Percentiles rank a stretch among this genome's conserved stretches.
phyloP scores from a whole-genome alignment of 2,888 invertebrate species.

The Iphiclides podalirius region DNA sequence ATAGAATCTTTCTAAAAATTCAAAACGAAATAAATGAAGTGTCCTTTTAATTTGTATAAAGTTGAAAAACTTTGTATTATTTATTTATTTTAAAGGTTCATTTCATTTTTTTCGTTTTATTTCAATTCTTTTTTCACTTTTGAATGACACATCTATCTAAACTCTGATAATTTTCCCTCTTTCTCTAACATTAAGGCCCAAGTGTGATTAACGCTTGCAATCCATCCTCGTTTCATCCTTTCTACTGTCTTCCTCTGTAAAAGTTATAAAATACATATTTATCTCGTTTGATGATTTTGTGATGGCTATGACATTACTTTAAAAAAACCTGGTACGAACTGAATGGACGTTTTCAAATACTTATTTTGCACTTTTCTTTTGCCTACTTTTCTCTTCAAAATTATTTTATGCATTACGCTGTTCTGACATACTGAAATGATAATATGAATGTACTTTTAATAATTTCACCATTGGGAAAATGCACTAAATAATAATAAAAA shows the following conservation, averaged over 20 bases:
- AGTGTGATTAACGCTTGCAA: constrained; percentile 47
- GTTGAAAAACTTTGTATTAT: neutral
- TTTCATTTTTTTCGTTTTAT: constrained; percentile 47
- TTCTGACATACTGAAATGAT: constrained; percentile 58
- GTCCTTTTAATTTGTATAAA: constrained; percentile 16
- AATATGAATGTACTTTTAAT: constrained; percentile 55
- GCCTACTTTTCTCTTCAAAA: constrained; percentile 55
- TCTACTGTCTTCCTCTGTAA: constrained; percentile 42
- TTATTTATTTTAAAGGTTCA: constrained; percentile 9
- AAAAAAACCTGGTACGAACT: constrained; percentile 38
- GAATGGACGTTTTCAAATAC: constrained; percentile 51
- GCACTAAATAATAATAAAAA: constrained; percentile 65
- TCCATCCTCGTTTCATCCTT: constrained; percentile 48
- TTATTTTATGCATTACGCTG: constrained; percentile 61
- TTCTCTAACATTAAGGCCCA: constrained; percentile 52
- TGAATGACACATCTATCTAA: constrained; percentile 43
- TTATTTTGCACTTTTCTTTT: constrained; percentile 67
- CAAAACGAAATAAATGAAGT: constrained; percentile 50
- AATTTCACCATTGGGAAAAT: constrained; percentile 55
- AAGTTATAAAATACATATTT: constrained; percentile 36
- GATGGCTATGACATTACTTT: constrained; percentile 39
- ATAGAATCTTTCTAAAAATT: constrained; percentile 54
- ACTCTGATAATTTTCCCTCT: constrained; percentile 30
- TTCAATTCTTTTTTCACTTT: constrained; percentile 55
- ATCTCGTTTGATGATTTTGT: constrained; percentile 5